Percentiles rank a stretch among this genome's conserved stretches.
phyloP scores from a whole-genome alignment of 2,888 invertebrate species.

The Mythimna loreyi region DNA sequence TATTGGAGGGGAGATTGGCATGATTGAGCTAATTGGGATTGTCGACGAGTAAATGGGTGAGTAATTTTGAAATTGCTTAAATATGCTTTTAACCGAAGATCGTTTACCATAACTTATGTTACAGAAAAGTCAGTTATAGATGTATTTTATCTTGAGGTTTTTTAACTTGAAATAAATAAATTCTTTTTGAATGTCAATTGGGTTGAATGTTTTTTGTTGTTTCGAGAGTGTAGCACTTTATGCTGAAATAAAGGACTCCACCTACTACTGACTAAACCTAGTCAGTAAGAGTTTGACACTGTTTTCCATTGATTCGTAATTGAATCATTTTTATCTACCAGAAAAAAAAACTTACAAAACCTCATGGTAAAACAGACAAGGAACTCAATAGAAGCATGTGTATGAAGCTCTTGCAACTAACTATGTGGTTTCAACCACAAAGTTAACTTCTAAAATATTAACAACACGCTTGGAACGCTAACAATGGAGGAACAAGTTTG shows the following conservation, averaged over 20 bases:
- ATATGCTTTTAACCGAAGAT: neutral
- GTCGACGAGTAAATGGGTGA: constrained; percentile 10
- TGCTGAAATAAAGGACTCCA: too few species aligned
- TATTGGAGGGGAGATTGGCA: constrained; percentile 16
- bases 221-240: too few species aligned
- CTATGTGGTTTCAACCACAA: constrained; percentile 5
- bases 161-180: too few species aligned
- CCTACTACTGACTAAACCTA: too few species aligned
- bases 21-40: constrained; percentile 16
- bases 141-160: neutral
- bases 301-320: too few species aligned
- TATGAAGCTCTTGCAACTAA: neutral
- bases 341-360: neutral
- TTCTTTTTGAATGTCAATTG: too few species aligned
- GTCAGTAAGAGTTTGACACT: too few species aligned
- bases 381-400: neutral
- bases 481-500: constrained; percentile 28
- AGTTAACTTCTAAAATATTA: constrained; percentile 37
- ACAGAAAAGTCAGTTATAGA: neutral
- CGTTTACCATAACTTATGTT: too few species aligned
- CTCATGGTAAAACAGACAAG: neutral
- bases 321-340: too few species aligned
- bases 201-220: too few species aligned
- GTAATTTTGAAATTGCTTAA: neutral
- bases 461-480: constrained; percentile 6